Evolutionary conservation across 2,113 vertebrate species (phyloP), one percentile per base, ranked within the genome.

Genomic region (Microcebus jonahi): DNA sequence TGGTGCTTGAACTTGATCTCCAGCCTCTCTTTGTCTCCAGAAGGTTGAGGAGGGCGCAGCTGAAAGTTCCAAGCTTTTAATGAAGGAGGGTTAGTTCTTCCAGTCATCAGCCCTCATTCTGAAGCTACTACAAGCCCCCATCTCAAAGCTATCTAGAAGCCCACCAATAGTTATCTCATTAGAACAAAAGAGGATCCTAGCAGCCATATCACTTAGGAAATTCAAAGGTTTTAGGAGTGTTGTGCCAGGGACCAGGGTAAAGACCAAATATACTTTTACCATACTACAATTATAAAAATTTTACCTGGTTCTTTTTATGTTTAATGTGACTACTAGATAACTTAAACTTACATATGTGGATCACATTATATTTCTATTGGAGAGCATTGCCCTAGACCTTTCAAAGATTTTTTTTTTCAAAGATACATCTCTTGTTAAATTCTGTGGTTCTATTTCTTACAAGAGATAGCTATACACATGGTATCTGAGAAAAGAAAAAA

Each of bases 1-100:
- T 31, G 34, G 2, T 70, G 11, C 36, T 61, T 59, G 39, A 84
- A 50, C 29, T 53, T 25, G 31, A 5, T 76, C 27, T 73, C 20
- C 20, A 86, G 13, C 36, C 20, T 8, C 14, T 13, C 48, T 53
- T 1, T 6, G 5, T 4, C 6, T 2, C 31, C 10, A 13, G 59
- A 50, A 29, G 10, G n/a, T 45, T 42, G 20, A 20, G 20, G 20
- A 42, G 1, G 2, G 36, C 12, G 3, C 21, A 18, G 0, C 6
- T 39, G 9, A 31, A 82, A 45, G 13, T 39, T 53, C 7, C 6
- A 36, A 82, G 3, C 25, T 42, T 89, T 21, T 9, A 10, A 18
- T 53, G 55, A 77, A 89, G 36, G 1, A 89, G 36, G 1, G 2
- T 17, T 75, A 2, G 23, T 89, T 21, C 84, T 89, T 73, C 17